These are phyloP conservation scores for Labeo calbasu DNA, from an alignment of 2,797 vertebrate species.

Conservation along the genomic window DNA sequence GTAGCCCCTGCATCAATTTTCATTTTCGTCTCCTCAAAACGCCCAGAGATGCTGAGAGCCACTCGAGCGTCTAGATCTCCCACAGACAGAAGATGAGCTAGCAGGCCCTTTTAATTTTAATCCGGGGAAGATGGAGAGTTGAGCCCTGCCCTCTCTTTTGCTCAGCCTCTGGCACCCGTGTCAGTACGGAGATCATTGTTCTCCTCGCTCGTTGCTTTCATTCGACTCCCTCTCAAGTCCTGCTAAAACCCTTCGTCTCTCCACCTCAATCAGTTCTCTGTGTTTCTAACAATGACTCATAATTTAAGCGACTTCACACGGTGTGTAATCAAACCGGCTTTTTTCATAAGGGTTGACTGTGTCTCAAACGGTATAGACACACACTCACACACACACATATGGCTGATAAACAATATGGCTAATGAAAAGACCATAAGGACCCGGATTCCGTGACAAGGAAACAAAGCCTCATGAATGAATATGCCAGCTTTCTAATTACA, in stretches of 20 bases:
- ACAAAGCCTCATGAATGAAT: constrained; percentile 43
- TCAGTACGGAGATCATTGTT: constrained; percentile 18
- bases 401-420: constrained; percentile 44
- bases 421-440: constrained; percentile 48
- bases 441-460: constrained; percentile 33
- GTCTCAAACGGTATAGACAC: neutral
- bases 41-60: constrained; percentile 18
- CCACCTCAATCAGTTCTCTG: constrained; percentile 41
- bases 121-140: constrained; percentile 29
- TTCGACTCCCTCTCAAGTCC: constrained; percentile 11
- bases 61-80: constrained; percentile 32
- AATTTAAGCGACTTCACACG: constrained; percentile 35
- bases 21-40: neutral
- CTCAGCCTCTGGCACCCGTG: constrained; percentile 1
- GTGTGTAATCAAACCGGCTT: constrained; percentile 42
- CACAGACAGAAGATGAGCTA: constrained; percentile 33
- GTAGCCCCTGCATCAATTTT: constrained; percentile 19
- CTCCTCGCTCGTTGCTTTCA: neutral
- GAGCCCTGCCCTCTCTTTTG: constrained; percentile 14
- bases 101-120: constrained; percentile 41
- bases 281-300: constrained; percentile 38
- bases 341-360: constrained; percentile 28
- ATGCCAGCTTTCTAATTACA: constrained; percentile 62
- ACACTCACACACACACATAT: neutral
- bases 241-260: constrained; percentile 32